phyloP scores from a whole-genome alignment of 2,797 vertebrate genomes.

The Fundulus diaphanus region DNA sequence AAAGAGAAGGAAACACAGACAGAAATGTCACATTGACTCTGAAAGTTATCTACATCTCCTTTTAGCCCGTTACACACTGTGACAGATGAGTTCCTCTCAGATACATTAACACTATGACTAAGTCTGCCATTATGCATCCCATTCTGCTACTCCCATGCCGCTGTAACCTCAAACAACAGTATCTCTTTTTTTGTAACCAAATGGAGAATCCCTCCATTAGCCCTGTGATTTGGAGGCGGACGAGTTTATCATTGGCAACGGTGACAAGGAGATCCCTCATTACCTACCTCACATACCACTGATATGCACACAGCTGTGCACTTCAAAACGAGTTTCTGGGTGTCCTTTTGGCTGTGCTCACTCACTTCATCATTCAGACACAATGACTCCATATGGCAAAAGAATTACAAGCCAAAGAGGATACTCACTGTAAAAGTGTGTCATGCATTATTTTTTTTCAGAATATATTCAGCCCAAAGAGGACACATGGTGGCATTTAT shows the following conservation, averaged over 20 bases:
- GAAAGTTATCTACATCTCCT: slow-evolving; percentile 66
- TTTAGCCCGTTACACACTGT: slow-evolving; percentile 54
- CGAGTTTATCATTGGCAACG: slow-evolving; percentile 67
- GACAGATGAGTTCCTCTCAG: slow-evolving; percentile 62
- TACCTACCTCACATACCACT: slow-evolving; percentile 55
- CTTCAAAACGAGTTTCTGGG: slow-evolving; percentile 56
- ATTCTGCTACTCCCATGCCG: slow-evolving; percentile 31
- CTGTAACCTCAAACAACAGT: slow-evolving; percentile 41
- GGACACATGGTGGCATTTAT: slow-evolving; percentile 56
- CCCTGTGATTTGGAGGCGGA: slow-evolving; percentile 57
- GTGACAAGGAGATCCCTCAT: slow-evolving; percentile 65
- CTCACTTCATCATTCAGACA: slow-evolving; percentile 59
- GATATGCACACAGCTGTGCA: slow-evolving; percentile 51
- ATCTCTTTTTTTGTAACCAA: slow-evolving; percentile 35
- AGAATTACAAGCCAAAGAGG: slow-evolving; percentile 46
- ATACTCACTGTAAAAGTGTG: slow-evolving; percentile 39
- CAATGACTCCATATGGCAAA: slow-evolving; percentile 57
- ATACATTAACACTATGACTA: slow-evolving; percentile 70
- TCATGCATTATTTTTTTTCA: slow-evolving; percentile 69
- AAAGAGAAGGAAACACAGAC: slow-evolving; percentile 39
- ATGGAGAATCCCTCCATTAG: slow-evolving; percentile 64
- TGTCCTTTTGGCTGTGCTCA: slow-evolving; percentile 54
- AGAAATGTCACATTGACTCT: slow-evolving; percentile 64
- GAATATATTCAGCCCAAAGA: slow-evolving; percentile 56
- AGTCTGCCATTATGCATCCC: slow-evolving; percentile 38